Evolutionary conservation across 2,113 vertebrate species (phyloP).

Genomic region (Orthonyx spaldingii): DNA sequence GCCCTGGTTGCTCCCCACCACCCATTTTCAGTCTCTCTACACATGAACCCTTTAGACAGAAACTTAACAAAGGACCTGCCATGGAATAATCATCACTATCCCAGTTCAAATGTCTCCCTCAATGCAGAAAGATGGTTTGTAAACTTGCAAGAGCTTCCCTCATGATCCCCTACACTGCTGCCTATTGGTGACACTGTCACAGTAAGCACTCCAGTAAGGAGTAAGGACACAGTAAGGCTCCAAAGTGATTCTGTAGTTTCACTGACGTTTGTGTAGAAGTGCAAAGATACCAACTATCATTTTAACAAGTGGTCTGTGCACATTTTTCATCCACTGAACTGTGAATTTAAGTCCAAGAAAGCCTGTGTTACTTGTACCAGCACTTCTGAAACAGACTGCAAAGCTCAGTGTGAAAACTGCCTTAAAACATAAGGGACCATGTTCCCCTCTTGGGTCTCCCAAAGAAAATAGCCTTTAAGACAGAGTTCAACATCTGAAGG

Average conservation of each 20-base stretch:
- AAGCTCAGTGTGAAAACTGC: neutral
- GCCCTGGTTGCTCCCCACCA: neutral
- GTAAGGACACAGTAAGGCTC: too few relatives aligned
- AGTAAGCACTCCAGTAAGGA: too few relatives aligned
- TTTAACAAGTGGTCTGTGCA: neutral
- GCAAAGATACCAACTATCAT: neutral
- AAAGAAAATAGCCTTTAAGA: neutral
- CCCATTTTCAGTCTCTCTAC: neutral
- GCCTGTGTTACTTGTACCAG: neutral
- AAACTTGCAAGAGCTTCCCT: neutral
- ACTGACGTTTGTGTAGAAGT: neutral
- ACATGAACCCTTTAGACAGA: neutral
- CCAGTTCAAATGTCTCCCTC: neutral
- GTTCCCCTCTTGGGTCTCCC: neutral
- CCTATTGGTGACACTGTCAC: neutral
- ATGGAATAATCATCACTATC: fast-evolving
- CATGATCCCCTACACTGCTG: neutral
- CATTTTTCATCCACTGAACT: neutral
- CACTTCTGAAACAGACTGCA: neutral
- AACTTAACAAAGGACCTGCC: neutral
- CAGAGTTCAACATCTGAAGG: neutral
- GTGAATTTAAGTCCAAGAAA: neutral
- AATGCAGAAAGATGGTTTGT: neutral
- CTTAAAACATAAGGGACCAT: neutral
- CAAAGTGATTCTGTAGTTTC: neutral